A percentile compares a stretch with the other conserved stretches of the same genome.
Evolutionary conservation across 2,797 vertebrate species (phyloP).

Genomic region (Chromobotia macracanthus): DNA sequence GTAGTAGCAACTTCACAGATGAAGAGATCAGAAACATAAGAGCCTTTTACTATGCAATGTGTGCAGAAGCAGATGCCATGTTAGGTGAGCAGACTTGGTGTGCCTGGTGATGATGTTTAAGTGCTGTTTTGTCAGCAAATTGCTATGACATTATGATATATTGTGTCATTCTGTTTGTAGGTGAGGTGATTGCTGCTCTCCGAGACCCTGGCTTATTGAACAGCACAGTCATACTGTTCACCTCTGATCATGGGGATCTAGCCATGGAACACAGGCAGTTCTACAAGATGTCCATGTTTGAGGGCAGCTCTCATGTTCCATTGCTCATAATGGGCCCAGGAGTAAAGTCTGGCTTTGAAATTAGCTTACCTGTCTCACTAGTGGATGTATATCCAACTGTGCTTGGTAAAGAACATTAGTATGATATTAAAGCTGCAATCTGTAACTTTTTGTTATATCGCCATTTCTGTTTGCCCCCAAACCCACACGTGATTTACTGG

Average conservation of each 20-base stretch:
- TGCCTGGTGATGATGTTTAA: neutral
- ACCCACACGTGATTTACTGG: no score
- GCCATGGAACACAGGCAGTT: conserved; percentile 98
- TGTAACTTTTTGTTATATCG: no score
- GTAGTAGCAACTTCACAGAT: conserved; percentile 85
- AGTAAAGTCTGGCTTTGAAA: conserved; percentile 75
- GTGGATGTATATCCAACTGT: conserved; percentile 95
- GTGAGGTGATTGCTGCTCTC: conserved; percentile 86
- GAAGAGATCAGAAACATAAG: conserved; percentile 87
- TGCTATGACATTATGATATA: neutral
- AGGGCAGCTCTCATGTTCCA: conserved; percentile 93
- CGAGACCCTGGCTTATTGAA: conserved; percentile 78
- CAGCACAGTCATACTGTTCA: conserved; percentile 87
- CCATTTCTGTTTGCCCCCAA: no score
- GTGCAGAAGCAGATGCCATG: conserved; percentile 94
- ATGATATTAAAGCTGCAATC: neutral
- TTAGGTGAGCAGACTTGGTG: conserved; percentile 77
- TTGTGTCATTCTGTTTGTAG: conserved; percentile 65
- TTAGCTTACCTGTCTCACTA: conserved; percentile 85
- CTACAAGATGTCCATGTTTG: conserved; percentile 99
- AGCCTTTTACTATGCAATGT: conserved; percentile 95
- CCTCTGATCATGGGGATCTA: conserved; percentile 92
- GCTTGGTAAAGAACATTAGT: conserved; percentile 80
- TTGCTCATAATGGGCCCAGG: conserved; percentile 88
- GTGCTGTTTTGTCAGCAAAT: neutral